A percentile compares a stretch with the other conserved stretches of the same genome.
Evolutionary conservation across 2,113 vertebrate genomes (phyloP).

Genomic region (Lepus americanus): DNA sequence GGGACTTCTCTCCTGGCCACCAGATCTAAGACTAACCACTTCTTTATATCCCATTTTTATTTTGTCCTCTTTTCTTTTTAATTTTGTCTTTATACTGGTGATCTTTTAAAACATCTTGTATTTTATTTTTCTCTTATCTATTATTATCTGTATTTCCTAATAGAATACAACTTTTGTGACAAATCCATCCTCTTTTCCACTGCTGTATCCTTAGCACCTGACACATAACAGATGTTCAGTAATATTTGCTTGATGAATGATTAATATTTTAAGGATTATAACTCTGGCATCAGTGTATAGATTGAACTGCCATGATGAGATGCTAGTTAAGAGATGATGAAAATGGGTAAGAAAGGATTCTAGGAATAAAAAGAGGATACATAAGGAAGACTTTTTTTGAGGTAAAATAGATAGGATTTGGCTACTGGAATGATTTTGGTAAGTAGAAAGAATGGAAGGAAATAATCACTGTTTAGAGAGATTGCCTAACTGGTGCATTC

Average conservation of each 20-base stretch:
- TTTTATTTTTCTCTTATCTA: conserved; percentile 35
- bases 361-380: background rate
- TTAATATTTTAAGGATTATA: conserved; percentile 28
- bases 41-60: background rate
- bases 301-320: background rate
- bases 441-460: conserved; percentile 36
- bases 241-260: conserved; percentile 22
- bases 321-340: conserved; percentile 24
- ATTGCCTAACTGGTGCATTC: background rate
- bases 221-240: background rate
- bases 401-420: background rate
- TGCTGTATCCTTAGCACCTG: background rate
- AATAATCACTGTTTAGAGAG: conserved; percentile 24
- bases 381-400: conserved; percentile 11
- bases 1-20: background rate
- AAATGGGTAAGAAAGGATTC: background rate
- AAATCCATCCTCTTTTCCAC: conserved; percentile 5
- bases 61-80: background rate
- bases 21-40: background rate
- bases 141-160: background rate
- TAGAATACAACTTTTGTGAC: conserved; percentile 19
- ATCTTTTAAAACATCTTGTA: background rate
- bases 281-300: conserved; percentile 27
- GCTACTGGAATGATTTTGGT: background rate
- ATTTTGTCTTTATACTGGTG: background rate